These are phyloP conservation scores for Nestor notabilis DNA, from an alignment of 2,113 vertebrate genomes.

Conservation along the genomic window DNA sequence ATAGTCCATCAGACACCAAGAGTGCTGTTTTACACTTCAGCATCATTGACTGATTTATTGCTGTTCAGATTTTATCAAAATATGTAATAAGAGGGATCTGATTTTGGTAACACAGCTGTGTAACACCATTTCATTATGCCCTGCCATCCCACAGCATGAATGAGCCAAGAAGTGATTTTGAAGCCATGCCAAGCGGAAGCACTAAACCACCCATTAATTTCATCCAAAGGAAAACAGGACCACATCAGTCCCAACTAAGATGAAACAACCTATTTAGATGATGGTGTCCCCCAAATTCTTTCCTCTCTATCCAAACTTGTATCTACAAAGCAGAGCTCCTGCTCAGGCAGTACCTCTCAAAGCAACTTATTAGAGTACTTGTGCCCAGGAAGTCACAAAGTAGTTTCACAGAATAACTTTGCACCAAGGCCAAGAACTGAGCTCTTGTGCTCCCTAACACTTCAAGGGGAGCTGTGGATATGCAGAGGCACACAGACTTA, in stretches of 20 bases:
- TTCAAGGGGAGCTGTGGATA: background rate
- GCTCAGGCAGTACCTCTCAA: background rate
- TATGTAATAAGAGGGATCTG: background rate
- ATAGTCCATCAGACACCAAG: background rate
- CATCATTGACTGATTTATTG: background rate
- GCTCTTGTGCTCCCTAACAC: background rate
- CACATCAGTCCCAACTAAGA: background rate
- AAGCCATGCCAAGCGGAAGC: background rate
- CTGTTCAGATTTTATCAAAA: slow-evolving; percentile 7
- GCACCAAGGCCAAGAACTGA: background rate
- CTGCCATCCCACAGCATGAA: background rate
- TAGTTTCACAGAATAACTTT: background rate
- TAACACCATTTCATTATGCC: background rate
- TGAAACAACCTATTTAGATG: background rate
- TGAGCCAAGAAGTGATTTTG: background rate
- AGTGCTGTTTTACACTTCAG: background rate
- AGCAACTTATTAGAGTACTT: background rate
- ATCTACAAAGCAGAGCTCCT: background rate
- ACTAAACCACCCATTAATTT: background rate
- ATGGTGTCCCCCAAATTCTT: background rate
- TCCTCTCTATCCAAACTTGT: background rate
- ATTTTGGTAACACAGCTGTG: slow-evolving; percentile 25
- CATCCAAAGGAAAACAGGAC: background rate
- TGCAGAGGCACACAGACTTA: background rate
- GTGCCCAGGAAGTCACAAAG: background rate